phyloP scores from a whole-genome alignment of 1,140 invertebrate species.

The Drosophila serrata region DNA sequence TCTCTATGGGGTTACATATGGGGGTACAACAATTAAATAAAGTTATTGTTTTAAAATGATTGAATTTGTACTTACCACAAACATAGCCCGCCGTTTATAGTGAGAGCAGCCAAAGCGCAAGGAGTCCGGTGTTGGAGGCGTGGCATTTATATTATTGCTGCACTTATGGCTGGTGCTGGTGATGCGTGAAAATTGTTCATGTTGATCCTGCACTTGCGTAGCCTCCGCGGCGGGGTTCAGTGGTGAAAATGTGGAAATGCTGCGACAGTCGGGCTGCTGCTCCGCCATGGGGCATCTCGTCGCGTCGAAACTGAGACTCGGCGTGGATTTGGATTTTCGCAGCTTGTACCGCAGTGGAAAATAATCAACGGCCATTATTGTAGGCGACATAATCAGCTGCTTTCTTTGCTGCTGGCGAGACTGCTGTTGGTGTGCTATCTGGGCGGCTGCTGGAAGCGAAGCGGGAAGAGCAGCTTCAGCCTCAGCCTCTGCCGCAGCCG shows the following conservation, averaged over 20 bases:
- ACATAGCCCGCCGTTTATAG: conserved; percentile 92
- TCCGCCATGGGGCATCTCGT: conserved; percentile 32
- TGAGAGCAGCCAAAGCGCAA: conserved; percentile 89
- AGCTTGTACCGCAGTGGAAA: conserved; percentile 32
- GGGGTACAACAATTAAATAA: neutral
- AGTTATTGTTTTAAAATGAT: neutral
- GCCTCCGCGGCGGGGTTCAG: conserved; percentile 48
- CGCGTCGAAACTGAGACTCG: conserved; percentile 56
- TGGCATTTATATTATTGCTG: conserved; percentile 44
- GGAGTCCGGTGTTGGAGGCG: conserved; percentile 62
- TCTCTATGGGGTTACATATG: too few species aligned
- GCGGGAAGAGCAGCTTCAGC: conserved; percentile 21
- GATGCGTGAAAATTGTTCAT: conserved; percentile 14
- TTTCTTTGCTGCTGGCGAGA: conserved; percentile 20
- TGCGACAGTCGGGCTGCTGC: conserved; percentile 20
- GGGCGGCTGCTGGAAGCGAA: conserved; percentile 19
- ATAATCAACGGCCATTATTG: conserved; percentile 30
- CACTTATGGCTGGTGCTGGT: conserved; percentile 29
- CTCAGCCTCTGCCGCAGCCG: conserved; percentile 49
- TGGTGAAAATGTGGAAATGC: conserved; percentile 3
- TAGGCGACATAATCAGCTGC: conserved; percentile 51
- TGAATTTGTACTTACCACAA: conserved; percentile 88
- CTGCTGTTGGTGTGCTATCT: conserved; percentile 43
- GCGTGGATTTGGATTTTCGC: conserved; percentile 75
- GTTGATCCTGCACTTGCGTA: conserved; percentile 34